Evolutionary conservation across 2,113 vertebrate species (phyloP), one percentile per base, ranked within the genome.

Genomic region (Saccopteryx bilineata): DNA sequence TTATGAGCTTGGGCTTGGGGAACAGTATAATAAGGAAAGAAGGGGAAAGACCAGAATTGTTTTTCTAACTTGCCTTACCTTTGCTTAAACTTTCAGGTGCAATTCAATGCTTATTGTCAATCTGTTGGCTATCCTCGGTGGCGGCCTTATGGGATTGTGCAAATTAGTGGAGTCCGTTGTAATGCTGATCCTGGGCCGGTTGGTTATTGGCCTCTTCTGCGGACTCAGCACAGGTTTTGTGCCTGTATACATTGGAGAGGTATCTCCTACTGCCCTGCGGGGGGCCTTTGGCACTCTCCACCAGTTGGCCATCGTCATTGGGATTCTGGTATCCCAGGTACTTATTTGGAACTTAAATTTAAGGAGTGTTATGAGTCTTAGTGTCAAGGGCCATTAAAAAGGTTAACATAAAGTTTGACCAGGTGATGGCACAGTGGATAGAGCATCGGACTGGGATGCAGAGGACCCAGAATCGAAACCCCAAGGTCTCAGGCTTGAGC

Each of bases 281-380:
- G 99, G 99, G 28, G 99, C 99, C 52, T 99, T 99, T 3, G 99
- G 99, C 48, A 99, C 99, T 0, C 98, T 99, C 58, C 99, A 99
- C 96, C 99, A 99, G 98, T 98, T 99, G 94, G 99, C 99, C 39
- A 99, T 99, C 14, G 99, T 99, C 18, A 84, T 99, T 7, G 99
- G 99, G 95, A 99, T 99, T 97, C 98, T 99, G 91, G 98, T 99
- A 84, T 99, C 99, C 28, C 99, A 99, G 99, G 99, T 99, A 98
- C 46, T 97, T 39, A 39, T 39, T 26, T 9, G 66, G 72, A 13
- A 1, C 4, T 31, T 92, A 10, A 31, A 4, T 68, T 5, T 56
- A 46, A 1, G 56, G 5, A n/a, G 31, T 0, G 18, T 72, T 39
- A 39, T 39, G 39, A 39, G 39, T 39, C 39, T 72, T 68, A 10